phyloP scores from a whole-genome alignment of 1,140 invertebrate genomes.

The Mizuhopecten yessoensis region DNA sequence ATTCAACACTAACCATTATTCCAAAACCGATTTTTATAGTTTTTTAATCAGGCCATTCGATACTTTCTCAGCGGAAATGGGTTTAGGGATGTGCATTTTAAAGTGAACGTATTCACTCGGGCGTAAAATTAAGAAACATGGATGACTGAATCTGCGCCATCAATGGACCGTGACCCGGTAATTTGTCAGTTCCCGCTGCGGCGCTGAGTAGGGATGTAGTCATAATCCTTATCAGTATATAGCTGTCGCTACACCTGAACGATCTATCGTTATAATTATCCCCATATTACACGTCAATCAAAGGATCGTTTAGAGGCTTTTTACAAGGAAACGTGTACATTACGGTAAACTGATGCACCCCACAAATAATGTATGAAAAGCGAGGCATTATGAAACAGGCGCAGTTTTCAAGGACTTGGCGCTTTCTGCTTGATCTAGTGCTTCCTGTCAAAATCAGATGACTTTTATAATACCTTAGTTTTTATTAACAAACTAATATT shows the following conservation, averaged over 20 bases:
- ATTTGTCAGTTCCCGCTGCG: neutral
- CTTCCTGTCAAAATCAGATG: too few species aligned
- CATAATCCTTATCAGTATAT: neutral
- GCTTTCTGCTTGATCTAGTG: too few species aligned
- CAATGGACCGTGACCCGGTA: neutral
- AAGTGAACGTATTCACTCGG: neutral
- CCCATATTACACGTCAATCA: neutral
- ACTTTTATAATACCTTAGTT: too few species aligned
- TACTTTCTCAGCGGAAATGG: neutral
- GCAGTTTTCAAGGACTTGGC: too few species aligned
- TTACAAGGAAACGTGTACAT: neutral
- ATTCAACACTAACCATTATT: neutral
- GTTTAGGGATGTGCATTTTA: constrained; percentile 11
- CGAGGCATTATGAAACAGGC: too few species aligned
- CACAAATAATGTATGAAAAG: neutral
- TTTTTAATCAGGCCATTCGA: neutral
- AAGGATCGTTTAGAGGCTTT: neutral
- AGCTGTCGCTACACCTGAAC: neutral
- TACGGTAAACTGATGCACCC: neutral
- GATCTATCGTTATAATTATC: neutral
- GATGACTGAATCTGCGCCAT: neutral
- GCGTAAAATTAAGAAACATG: neutral
- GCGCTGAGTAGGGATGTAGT: too few species aligned
- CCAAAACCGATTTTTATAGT: neutral
- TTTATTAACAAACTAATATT: too few species aligned